phyloP scores from a whole-genome alignment of 2,113 vertebrate genomes.

The Uropsilus gracilis region DNA sequence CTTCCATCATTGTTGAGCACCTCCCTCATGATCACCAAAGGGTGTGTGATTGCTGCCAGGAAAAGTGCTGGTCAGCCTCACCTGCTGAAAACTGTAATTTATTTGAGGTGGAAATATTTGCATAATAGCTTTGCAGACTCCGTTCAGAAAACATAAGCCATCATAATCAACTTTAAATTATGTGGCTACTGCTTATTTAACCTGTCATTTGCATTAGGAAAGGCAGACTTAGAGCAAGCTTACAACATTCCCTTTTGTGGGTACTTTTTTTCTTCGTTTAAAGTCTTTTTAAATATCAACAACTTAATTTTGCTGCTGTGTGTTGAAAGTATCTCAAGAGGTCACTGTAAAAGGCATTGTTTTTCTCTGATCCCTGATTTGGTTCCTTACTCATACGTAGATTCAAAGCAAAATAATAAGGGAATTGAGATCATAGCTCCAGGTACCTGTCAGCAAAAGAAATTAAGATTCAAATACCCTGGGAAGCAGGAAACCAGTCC shows the following conservation, averaged over 20 bases:
- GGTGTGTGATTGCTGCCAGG: not conserved
- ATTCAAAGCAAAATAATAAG: not conserved
- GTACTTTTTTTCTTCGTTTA: constrained; percentile 34
- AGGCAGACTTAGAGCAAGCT: not conserved
- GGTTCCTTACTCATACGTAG: constrained; percentile 1
- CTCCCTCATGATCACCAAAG: constrained; percentile 30
- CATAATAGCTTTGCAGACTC: constrained; percentile 70
- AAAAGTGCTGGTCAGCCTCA: constrained; percentile 46
- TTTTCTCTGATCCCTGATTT: constrained; percentile 6
- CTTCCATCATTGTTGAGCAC: not conserved
- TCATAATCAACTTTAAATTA: constrained; percentile 65
- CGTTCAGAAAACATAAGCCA: constrained; percentile 58
- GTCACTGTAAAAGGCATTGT: not conserved
- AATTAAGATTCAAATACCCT: not conserved
- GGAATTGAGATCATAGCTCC: not conserved
- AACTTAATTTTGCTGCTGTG: constrained; percentile 29
- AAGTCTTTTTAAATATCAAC: constrained; percentile 52
- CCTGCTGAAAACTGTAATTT: constrained; percentile 66
- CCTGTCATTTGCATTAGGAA: constrained; percentile 30
- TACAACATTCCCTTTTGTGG: constrained; percentile 59
- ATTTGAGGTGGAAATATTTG: constrained; percentile 72
- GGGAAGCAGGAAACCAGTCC: not conserved
- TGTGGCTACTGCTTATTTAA: constrained; percentile 51
- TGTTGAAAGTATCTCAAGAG: not conserved
- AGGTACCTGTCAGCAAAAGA: not conserved